Percentiles rank a stretch among this genome's conserved stretches.
Evolutionary conservation across 2,888 invertebrate genomes (phyloP).

Genomic region (Xylophagus ater): DNA sequence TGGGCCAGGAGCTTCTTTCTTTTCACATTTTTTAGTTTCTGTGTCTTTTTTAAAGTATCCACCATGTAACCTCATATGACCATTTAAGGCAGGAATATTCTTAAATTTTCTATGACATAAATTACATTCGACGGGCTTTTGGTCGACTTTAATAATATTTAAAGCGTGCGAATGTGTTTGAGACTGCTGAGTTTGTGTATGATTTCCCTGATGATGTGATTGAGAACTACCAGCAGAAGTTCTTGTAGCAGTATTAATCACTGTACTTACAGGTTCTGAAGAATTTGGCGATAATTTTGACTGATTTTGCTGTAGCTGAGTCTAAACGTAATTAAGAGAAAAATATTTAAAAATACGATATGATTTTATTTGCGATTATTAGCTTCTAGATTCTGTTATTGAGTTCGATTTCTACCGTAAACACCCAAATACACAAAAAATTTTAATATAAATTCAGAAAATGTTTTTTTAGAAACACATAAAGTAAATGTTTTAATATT

Average conservation of each 20-base stretch:
- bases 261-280: slow-evolving; percentile 10
- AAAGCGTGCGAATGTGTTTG: slow-evolving; percentile 28
- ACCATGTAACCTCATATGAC: slow-evolving; percentile 95
- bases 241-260: slow-evolving; percentile 17
- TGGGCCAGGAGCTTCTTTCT: slow-evolving; percentile 70
- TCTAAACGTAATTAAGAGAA: too few species aligned
- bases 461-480: too few species aligned
- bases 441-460: not conserved
- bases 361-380: too few species aligned
- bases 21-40: slow-evolving; percentile 74
- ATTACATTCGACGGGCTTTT: slow-evolving; percentile 88
- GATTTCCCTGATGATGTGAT: slow-evolving; percentile 21
- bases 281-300: slow-evolving; percentile 17
- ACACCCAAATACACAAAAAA: not conserved
- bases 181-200: slow-evolving; percentile 20
- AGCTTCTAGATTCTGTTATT: too few species aligned
- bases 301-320: slow-evolving; percentile 25
- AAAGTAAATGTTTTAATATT: too few species aligned
- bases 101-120: slow-evolving; percentile 93
- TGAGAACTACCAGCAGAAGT: slow-evolving; percentile 21
- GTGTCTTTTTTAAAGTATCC: slow-evolving; percentile 94
- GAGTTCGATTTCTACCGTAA: too few species aligned
- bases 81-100: slow-evolving; percentile 94
- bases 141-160: slow-evolving; percentile 46
- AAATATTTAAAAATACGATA: too few species aligned